A percentile compares a stretch with the other conserved stretches of the same genome.
phyloP scores from a whole-genome alignment of 2,113 vertebrate species.

The Podocnemis expansa region DNA sequence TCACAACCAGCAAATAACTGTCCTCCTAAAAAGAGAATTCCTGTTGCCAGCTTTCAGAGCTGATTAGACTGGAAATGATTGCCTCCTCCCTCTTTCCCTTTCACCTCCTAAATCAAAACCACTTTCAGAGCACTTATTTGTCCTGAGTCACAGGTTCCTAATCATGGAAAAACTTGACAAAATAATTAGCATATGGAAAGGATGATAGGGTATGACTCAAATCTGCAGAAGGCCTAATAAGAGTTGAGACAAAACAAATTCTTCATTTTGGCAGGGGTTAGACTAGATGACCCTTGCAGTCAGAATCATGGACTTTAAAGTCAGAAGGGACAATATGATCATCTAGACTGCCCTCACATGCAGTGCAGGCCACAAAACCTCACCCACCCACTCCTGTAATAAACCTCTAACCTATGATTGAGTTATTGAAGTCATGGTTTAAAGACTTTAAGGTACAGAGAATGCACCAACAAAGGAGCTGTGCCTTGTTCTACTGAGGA shows the following conservation, averaged over 20 bases:
- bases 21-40: neutral
- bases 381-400: too few species aligned
- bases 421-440: too few species aligned
- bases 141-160: constrained; percentile 16
- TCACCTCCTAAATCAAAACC: constrained; percentile 36
- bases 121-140: constrained; percentile 46
- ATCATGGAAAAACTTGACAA: constrained; percentile 38
- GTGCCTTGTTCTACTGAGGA: too few species aligned
- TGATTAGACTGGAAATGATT: constrained; percentile 39
- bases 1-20: constrained; percentile 28
- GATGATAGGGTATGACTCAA: constrained; percentile 18
- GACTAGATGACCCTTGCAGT: neutral
- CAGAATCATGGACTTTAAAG: too few species aligned
- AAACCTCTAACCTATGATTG: too few species aligned
- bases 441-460: too few species aligned
- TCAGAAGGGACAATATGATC: too few species aligned
- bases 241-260: neutral
- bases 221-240: constrained; percentile 21
- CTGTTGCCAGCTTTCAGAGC: neutral
- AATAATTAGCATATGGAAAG: constrained; percentile 47
- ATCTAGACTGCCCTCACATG: too few species aligned
- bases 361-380: too few species aligned
- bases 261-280: neutral
- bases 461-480: too few species aligned
- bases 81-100: constrained; percentile 35